A percentile compares a stretch with the other conserved stretches of the same genome.
Evolutionary conservation across 64 coral and sea anemone species (phyloP).

Genomic region (Cladopsammia gracilis): DNA sequence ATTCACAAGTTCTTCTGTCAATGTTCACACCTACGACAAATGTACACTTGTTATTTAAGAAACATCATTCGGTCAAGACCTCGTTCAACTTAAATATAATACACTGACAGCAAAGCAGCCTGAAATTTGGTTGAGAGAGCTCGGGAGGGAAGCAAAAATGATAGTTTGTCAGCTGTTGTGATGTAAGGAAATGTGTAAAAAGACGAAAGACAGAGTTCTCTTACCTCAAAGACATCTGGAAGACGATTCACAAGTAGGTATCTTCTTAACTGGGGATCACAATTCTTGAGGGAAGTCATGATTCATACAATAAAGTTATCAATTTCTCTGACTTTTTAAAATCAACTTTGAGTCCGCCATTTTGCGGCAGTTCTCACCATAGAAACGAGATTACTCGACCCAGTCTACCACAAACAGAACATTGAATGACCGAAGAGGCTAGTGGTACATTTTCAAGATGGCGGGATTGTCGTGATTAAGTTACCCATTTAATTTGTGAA

Average conservation of each 20-base stretch:
- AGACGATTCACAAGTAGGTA: conserved; percentile 81
- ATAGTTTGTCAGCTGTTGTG: not conserved
- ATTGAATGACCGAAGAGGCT: not conserved
- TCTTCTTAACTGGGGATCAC: conserved; percentile 81
- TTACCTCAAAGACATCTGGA: conserved; percentile 94
- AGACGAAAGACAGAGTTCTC: not conserved
- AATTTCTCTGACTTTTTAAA: not conserved
- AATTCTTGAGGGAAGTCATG: conserved; percentile 93
- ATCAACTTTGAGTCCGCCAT: not conserved
- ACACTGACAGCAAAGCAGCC: not conserved
- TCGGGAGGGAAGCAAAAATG: no score
- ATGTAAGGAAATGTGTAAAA: not conserved
- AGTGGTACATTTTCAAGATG: not conserved
- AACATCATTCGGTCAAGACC: not conserved
- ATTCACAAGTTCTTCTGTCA: no score
- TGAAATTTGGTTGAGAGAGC: not conserved
- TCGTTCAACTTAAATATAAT: not conserved
- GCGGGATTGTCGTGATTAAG: not conserved
- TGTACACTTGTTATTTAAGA: no score
- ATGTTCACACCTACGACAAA: no score
- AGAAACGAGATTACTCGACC: conserved; percentile 10
- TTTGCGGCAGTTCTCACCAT: conserved; percentile 28
- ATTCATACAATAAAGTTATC: not conserved
- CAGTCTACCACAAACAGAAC: not conserved
- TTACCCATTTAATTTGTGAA: no score